These are phyloP conservation scores for Scleropages formosus DNA, from an alignment of 2,797 vertebrate species.

Conservation along the genomic window DNA sequence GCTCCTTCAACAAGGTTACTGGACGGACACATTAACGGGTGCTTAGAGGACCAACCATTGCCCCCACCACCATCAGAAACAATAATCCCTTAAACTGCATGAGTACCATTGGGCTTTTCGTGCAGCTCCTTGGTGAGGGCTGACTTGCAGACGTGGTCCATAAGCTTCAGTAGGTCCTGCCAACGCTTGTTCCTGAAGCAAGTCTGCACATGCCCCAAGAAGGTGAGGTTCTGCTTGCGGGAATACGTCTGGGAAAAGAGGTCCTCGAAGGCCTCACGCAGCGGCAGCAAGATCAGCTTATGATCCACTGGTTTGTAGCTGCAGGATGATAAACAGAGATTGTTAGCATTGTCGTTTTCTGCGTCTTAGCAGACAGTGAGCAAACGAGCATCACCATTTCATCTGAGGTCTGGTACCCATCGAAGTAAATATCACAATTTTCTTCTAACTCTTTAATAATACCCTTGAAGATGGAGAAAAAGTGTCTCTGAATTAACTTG, in stretches of 20 bases:
- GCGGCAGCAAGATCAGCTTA: conserved; percentile 84
- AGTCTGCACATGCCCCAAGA: conserved; percentile 93
- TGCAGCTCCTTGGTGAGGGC: conserved; percentile 78
- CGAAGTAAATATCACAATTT: no score
- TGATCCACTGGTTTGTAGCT: conserved; percentile 96
- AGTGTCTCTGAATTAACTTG: no score
- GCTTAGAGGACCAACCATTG: not conserved
- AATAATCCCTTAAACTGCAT: no score
- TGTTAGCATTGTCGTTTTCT: no score
- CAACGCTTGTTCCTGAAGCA: conserved; percentile 92
- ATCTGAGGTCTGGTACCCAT: no score
- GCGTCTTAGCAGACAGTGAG: not conserved
- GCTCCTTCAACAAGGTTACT: conserved; percentile 73
- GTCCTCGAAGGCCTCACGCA: conserved; percentile 91
- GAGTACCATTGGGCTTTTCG: conserved; percentile 65
- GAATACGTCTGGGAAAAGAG: conserved; percentile 94
- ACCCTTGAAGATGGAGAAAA: no score
- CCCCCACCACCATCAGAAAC: no score
- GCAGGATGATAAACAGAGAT: conserved; percentile 24
- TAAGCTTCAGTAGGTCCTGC: conserved; percentile 90
- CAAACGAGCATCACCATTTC: not conserved
- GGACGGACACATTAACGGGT: not conserved
- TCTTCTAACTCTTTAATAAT: no score
- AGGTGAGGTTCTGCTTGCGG: conserved; percentile 90
- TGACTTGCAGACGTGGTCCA: conserved; percentile 93